A percentile compares a stretch with the other conserved stretches of the same genome.
Conservation (phyloP, 2,888 invertebrate species). For the Luperina nickerlii region DNA sequence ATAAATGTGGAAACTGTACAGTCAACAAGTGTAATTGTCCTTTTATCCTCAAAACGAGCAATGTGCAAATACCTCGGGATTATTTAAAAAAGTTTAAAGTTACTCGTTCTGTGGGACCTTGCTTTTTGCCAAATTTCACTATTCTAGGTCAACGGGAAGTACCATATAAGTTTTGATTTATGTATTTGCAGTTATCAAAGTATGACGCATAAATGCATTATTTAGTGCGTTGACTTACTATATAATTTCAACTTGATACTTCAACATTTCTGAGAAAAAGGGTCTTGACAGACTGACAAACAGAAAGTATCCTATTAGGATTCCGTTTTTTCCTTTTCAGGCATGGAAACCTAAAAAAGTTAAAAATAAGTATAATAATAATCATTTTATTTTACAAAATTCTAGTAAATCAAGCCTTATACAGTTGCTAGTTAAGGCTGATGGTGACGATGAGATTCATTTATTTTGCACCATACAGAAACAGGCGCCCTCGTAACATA, state of each 20-base stretch:
- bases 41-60: no score
- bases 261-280: neutral
- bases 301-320: neutral
- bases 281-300: neutral
- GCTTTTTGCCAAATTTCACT: no score
- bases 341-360: neutral
- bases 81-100: no score
- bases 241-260: neutral
- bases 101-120: no score
- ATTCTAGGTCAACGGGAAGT: no score
- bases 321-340: neutral
- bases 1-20: no score
- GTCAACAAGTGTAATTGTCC: no score
- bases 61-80: no score
- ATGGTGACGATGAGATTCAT: neutral
- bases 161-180: no score
- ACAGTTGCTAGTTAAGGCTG: neutral
- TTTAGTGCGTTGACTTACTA: neutral
- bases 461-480: conserved; percentile 18
- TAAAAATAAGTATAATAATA: neutral
- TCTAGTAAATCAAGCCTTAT: neutral
- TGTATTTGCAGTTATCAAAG: no score
- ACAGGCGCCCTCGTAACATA: conserved; percentile 2
- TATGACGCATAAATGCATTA: no score
- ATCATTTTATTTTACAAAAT: neutral